Base-by-base conservation (phyloP, 2,888 invertebrate genomes). In the Incurvaria masculella region DNA sequence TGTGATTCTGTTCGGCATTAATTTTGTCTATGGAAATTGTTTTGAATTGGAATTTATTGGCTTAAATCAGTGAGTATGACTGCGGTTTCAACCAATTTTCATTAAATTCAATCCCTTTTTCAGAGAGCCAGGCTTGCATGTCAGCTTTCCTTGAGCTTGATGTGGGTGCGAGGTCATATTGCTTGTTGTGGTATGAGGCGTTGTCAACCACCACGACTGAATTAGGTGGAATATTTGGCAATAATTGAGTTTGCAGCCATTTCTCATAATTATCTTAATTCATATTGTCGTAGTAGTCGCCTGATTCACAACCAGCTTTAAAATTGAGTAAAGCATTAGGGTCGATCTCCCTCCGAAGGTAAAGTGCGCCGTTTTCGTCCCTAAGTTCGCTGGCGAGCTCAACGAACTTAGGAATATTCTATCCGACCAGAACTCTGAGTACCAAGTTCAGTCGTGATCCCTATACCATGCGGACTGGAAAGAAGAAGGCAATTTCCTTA, bases 251-350 rank as follows among this genome's bases (percentile, higher is more conserved):
- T 44, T 46, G 21, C 16, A 56, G 18, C 56, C 56, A 58, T 21
- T 53, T 50, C 21, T 19, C 39, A 45, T 47, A 54, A 49, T 54
- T 55, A 10, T 8, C 23, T 11, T 19, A 16, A 33, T 53, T 56
- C 55, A 56, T 54, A 8, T 54, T 53, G 42, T 50, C 50, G 20
- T 47, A n/a, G n/a, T n/a, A n/a, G n/a, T n/a, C n/a, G n/a, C n/a
- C n/a, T n/a, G n/a, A n/a, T n/a, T n/a, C n/a, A 3, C n/a, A 43
- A 38, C 50, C 51, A n/a, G 27, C 41, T 41, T 41, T 10, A 17
- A 41, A 41, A 8, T 10, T 41, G 8, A 41, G 41, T 8, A 41
- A 14, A 16, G 41, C 41, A 41, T 41, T 41, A 8, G 17, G 41
- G 8, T 14, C 17, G 16, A 41, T n/a, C n/a, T n/a, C n/a, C n/a